Conservation (phyloP, 2,888 invertebrate species). For the Catocala nupta region DNA sequence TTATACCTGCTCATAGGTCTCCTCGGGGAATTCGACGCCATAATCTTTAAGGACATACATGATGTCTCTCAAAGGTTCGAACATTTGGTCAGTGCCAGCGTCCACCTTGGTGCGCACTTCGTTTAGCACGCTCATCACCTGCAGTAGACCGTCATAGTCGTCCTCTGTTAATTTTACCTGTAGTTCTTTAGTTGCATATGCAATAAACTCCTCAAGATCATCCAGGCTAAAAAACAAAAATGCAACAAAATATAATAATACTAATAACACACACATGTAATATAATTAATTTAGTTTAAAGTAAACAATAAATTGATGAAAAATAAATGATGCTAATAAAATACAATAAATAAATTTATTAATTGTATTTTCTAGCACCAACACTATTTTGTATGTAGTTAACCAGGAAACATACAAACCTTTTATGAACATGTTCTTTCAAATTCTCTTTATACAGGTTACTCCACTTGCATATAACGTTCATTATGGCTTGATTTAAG, state of each 20-base stretch:
- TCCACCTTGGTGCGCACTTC: slow-evolving; percentile 91
- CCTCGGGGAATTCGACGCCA: slow-evolving; percentile 95
- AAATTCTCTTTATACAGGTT: slow-evolving; percentile 95
- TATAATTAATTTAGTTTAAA: too few species aligned
- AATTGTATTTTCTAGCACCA: too few species aligned
- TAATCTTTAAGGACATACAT: slow-evolving; percentile 94
- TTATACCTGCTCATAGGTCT: slow-evolving; percentile 90
- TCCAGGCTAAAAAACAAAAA: slow-evolving; percentile 85
- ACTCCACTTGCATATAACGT: slow-evolving; percentile 95
- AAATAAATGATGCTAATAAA: too few species aligned
- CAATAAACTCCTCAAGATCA: slow-evolving; percentile 93
- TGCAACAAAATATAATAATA: too few species aligned
- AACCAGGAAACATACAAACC: slow-evolving; percentile 70
- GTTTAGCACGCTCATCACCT: slow-evolving; percentile 94
- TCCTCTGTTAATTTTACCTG: slow-evolving; percentile 92
- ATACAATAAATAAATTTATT: too few species aligned
- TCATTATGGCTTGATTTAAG: slow-evolving; percentile 94
- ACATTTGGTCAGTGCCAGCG: slow-evolving; percentile 93
- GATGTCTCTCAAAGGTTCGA: slow-evolving; percentile 95
- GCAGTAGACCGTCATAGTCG: slow-evolving; percentile 94
- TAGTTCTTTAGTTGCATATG: slow-evolving; percentile 91
- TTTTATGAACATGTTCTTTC: slow-evolving; percentile 92
- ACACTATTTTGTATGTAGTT: too few species aligned
- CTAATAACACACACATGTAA: too few species aligned
- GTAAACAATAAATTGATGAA: too few species aligned